These are phyloP conservation scores for Siniperca obscura DNA, from an alignment of 2,797 vertebrate genomes.

Conservation along the genomic window DNA sequence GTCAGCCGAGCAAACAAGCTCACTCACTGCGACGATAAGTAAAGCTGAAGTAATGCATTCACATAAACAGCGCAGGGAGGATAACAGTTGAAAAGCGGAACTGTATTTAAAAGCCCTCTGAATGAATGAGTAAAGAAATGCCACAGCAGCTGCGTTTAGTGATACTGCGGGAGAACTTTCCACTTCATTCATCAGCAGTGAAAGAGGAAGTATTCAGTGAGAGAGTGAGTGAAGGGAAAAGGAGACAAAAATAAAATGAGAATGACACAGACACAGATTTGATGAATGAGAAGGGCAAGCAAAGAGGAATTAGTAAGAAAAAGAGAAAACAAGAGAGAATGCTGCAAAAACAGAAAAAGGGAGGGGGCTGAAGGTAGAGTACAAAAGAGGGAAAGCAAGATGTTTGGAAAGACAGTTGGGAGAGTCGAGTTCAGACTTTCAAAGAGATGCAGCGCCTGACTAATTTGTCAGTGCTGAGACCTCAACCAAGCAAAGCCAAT, in stretches of 20 bases:
- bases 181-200: constrained; percentile 60
- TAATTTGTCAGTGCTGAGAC: constrained; percentile 71
- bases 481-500: constrained; percentile 74
- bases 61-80: constrained; percentile 31
- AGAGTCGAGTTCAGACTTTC: constrained; percentile 63
- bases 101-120: constrained; percentile 55
- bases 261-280: constrained; percentile 39
- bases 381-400: constrained; percentile 43
- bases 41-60: constrained; percentile 48
- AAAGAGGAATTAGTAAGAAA: constrained; percentile 29
- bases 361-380: constrained; percentile 19
- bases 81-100: constrained; percentile 36
- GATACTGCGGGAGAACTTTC: constrained; percentile 65
- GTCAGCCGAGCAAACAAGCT: constrained; percentile 58
- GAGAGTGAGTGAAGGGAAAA: constrained; percentile 24
- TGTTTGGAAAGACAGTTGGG: constrained; percentile 51
- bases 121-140: constrained; percentile 63
- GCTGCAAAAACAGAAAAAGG: constrained; percentile 14
- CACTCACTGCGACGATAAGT: constrained; percentile 47
- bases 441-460: constrained; percentile 68
- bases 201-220: constrained; percentile 37
- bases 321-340: constrained; percentile 34
- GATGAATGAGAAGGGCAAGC: constrained; percentile 50
- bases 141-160: constrained; percentile 57
- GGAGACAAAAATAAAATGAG: constrained; percentile 45